These are phyloP conservation scores for Poliocrania exsul DNA, from an alignment of 2,797 vertebrate species.

Conservation along the genomic window DNA sequence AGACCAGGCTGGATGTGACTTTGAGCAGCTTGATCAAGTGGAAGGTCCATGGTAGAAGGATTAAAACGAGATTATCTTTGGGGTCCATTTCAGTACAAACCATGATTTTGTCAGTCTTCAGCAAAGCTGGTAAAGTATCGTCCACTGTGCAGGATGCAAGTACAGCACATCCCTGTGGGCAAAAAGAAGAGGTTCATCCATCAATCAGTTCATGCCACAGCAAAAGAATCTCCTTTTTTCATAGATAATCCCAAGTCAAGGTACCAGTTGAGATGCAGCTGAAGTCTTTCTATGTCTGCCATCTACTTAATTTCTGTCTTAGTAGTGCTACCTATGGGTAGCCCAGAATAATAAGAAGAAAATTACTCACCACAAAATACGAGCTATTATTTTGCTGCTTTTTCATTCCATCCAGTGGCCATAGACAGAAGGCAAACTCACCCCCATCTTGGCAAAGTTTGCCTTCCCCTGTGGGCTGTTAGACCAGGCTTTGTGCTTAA, in stretches of 20 bases:
- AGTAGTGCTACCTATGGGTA: not conserved
- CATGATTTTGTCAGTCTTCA: not conserved
- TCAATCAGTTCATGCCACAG: not conserved
- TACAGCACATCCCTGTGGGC: not conserved
- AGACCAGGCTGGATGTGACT: not conserved
- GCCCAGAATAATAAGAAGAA: not conserved
- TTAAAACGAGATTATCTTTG: not conserved
- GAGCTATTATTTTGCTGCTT: not conserved
- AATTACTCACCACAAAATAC: not conserved
- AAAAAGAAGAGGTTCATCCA: not conserved
- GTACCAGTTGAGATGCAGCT: not conserved
- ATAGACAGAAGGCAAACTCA: not conserved
- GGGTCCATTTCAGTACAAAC: not conserved
- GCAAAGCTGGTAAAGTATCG: not conserved
- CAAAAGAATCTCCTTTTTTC: not conserved
- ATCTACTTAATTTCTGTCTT: not conserved
- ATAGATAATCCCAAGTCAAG: not conserved
- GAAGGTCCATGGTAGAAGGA: fast-evolving
- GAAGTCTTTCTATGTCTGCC: not conserved
- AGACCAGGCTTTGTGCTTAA: not conserved
- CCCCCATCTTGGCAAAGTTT: not conserved
- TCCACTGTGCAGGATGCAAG: not conserved
- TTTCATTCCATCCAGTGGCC: not conserved
- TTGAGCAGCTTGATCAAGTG: not conserved
- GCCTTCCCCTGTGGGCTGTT: not conserved